These are phyloP conservation scores for Xenopus laevis DNA, from an alignment of 2,113 vertebrate genomes.

Conservation along the genomic window DNA sequence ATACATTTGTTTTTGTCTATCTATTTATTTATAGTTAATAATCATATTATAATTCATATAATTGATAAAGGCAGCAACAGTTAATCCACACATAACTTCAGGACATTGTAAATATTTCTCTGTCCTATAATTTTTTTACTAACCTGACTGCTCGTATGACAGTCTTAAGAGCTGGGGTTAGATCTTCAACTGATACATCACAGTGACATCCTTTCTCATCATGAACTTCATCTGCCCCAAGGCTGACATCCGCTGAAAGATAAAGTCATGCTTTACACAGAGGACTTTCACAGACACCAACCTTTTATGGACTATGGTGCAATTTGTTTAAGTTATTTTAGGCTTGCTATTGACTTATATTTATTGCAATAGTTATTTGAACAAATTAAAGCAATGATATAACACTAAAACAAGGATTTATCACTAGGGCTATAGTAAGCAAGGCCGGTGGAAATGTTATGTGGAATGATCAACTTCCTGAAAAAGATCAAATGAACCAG, in stretches of 20 bases:
- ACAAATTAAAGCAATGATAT: too few species aligned
- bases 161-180: slow-evolving; percentile 86
- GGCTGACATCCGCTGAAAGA: slow-evolving; percentile 80
- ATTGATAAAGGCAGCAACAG: too few species aligned
- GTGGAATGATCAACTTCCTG: too few species aligned
- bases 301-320: slow-evolving; percentile 16
- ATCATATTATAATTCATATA: too few species aligned
- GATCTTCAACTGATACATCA: slow-evolving; percentile 89
- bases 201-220: slow-evolving; percentile 95
- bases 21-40: too few species aligned
- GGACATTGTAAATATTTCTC: too few species aligned
- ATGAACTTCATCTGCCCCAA: slow-evolving; percentile 79
- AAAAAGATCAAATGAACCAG: too few species aligned
- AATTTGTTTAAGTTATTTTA: background rate
- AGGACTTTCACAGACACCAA: slow-evolving; percentile 6
- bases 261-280: slow-evolving; percentile 32
- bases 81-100: too few species aligned
- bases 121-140: slow-evolving; percentile 45
- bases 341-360: background rate
- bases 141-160: slow-evolving; percentile 95
- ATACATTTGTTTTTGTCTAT: too few species aligned
- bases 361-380: background rate
- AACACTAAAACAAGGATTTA: too few species aligned
- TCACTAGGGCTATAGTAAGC: too few species aligned
- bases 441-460: too few species aligned